These are phyloP conservation scores for Hirtodrosophila duncani DNA, from an alignment of 2,888 invertebrate genomes.

Conservation along the genomic window DNA sequence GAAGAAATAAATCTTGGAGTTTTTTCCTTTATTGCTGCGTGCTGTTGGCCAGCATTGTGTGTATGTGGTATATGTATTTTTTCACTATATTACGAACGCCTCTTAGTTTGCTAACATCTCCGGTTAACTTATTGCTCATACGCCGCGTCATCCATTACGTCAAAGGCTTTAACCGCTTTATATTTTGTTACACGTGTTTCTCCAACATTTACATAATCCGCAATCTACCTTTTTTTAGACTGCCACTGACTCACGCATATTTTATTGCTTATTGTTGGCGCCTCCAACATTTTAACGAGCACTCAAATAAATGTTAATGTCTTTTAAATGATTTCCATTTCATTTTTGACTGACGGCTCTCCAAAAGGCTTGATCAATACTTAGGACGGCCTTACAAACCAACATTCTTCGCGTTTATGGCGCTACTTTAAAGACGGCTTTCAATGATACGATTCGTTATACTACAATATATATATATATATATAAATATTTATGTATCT, in stretches of 20 bases:
- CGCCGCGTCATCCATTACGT: conserved; percentile 21
- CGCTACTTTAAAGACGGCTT: conserved; percentile 17
- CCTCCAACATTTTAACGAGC: conserved; percentile 61
- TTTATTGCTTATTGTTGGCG: conserved; percentile 57
- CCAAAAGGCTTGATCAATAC: conserved; percentile 49
- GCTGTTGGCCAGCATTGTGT: conserved; percentile 32
- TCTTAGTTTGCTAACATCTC: neutral
- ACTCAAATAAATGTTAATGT: conserved; percentile 65
- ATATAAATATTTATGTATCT: too few species aligned
- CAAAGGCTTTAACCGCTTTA: conserved; percentile 37
- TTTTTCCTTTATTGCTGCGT: conserved; percentile 64
- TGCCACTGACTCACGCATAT: conserved; percentile 47
- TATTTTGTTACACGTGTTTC: conserved; percentile 55
- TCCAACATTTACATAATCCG: conserved; percentile 57
- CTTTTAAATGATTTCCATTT: conserved; percentile 58
- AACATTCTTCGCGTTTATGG: conserved; percentile 46
- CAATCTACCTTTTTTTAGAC: conserved; percentile 17
- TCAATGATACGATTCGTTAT: neutral
- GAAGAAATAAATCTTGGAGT: conserved; percentile 69
- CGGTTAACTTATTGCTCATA: conserved; percentile 51
- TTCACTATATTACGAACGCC: neutral
- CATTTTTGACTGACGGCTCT: conserved; percentile 23
- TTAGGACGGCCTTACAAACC: conserved; percentile 20
- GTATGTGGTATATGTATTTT: too few species aligned
- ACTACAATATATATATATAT: conserved; percentile 14